Percentiles rank a stretch among this genome's conserved stretches.
Evolutionary conservation across 2,113 vertebrate genomes (phyloP).

Genomic region (Shinisaurus crocodilurus): DNA sequence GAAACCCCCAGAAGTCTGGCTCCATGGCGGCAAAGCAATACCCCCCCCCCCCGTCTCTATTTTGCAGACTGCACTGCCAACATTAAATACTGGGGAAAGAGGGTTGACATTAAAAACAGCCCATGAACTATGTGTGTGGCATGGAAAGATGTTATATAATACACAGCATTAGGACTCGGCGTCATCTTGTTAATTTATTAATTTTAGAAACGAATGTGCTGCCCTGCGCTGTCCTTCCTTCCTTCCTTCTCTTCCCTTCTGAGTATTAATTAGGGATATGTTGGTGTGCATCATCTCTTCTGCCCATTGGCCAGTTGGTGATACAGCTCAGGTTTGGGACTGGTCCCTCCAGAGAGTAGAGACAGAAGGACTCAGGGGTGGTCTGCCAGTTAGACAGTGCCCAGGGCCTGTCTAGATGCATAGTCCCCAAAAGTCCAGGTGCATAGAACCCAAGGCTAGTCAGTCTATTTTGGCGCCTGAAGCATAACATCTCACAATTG

Average conservation of each 20-base stretch:
- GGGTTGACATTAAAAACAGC: neutral
- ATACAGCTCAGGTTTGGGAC: neutral
- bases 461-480: too few relatives aligned
- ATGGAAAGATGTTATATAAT: neutral
- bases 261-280: neutral
- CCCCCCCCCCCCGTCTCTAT: neutral
- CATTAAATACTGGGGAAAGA: neutral
- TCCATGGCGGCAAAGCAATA: neutral
- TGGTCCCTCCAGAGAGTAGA: neutral
- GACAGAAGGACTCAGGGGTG: neutral
- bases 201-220: too few relatives aligned
- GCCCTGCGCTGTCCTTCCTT: neutral
- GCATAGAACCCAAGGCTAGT: too few relatives aligned
- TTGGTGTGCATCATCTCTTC: neutral
- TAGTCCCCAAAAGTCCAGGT: too few relatives aligned
- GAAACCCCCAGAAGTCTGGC: slow-evolving; percentile 46
- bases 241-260: too few relatives aligned
- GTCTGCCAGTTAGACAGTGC: neutral
- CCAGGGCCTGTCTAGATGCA: too few relatives aligned
- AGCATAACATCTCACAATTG: too few relatives aligned
- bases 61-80: neutral
- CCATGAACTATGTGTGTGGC: neutral
- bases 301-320: neutral
- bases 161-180: neutral
- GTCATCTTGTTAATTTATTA: neutral